Evolutionary conservation across 1,140 invertebrate species (phyloP), one percentile per base, ranked within the genome.

Genomic region (Trissolcus basalis): DNA sequence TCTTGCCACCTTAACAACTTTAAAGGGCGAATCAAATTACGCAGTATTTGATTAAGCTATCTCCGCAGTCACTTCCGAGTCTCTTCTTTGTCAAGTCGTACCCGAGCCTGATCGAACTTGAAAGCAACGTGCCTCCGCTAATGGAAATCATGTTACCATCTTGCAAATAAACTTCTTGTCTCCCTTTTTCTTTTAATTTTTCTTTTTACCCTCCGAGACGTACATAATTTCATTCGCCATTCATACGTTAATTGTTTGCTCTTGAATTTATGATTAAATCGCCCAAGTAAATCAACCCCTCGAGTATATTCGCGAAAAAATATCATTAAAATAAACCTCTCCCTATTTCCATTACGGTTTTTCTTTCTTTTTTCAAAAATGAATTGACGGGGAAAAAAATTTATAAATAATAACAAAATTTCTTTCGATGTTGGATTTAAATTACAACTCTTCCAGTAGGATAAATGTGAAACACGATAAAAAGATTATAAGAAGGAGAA

Each of bases 1-100:
- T 82, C 15, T 68, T 78, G 45, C 49, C 70, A 39, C 54, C 60
- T 50, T 75, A 76, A 75, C 43, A 51, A 56, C 79, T 80, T 77
- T 82, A 80, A 81, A 81, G 79, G 74, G 77, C 78, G 77, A 87
- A 86, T 86, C 80, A 77, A 82, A 86, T 85, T 84, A 86, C 78
- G 67, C 55, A 59, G 73, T 75, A 85, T 81, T 85, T 82, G 83
- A 87, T 87, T 85, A 85, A 83, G 82, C 76, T 55, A 65, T 75
- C 63, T 64, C 60, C 45, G 43, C 53, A 33, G 36, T 35, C 45
- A 49, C 56, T 60, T 36, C 14, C 32, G 16, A 53, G 47, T 43
- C 44, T 47, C 56, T 61, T 51, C 61, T 55, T 67, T 61, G 50
- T 49, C 49, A 55, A 49, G 44, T 33, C 39, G n/a, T 33, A 39